Evolutionary conservation across 2,113 vertebrate genomes (phyloP).

Genomic region (Orthonyx spaldingii): DNA sequence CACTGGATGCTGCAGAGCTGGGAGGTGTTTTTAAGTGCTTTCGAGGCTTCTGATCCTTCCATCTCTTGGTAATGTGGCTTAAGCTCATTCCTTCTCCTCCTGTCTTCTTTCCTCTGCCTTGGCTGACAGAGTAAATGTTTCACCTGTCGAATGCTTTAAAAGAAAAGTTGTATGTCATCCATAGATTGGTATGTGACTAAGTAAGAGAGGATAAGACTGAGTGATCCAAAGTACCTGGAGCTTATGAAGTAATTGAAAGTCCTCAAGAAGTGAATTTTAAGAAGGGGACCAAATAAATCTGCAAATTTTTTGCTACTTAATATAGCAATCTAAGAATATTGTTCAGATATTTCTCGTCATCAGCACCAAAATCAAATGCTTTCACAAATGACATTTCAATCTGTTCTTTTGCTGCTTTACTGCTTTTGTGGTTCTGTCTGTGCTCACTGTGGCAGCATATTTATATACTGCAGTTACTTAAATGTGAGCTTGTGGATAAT

Average conservation of each 20-base stretch:
- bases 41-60: neutral
- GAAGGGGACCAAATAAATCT: neutral
- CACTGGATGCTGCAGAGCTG: neutral
- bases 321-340: neutral
- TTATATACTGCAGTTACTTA: neutral
- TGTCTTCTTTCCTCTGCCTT: neutral
- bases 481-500: neutral
- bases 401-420: neutral
- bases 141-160: neutral
- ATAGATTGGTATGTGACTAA: neutral
- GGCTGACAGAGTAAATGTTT: neutral
- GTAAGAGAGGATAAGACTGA: neutral
- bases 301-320: neutral
- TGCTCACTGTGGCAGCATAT: neutral
- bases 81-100: neutral
- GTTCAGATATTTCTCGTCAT: neutral
- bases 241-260: neutral
- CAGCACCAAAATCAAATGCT: neutral
- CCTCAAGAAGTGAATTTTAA: neutral
- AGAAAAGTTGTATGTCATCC: neutral
- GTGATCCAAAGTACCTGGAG: neutral
- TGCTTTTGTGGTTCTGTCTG: neutral
- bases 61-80: neutral
- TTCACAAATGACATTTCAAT: neutral
- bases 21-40: constrained; percentile 1